Evolutionary conservation across 2,888 invertebrate species (phyloP).

Genomic region (Xestobium rufovillosum): DNA sequence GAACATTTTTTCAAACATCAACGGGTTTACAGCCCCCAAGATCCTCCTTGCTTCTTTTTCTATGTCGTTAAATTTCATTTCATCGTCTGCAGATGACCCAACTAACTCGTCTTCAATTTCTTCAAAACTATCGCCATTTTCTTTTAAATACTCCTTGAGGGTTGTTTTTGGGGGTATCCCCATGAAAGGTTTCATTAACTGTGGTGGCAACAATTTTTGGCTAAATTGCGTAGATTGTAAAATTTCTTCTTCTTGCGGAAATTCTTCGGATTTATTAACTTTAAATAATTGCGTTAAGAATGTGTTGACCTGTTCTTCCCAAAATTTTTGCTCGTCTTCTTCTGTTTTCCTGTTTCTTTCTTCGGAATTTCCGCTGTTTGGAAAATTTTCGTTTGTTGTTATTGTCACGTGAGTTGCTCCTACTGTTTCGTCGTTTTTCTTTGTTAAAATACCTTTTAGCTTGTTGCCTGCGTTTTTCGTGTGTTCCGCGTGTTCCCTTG

Average conservation of each 20-base stretch:
- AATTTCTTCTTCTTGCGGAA: neutral
- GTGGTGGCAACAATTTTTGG: constrained; percentile 19
- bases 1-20: constrained; percentile 27
- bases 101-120: constrained; percentile 8
- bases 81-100: constrained; percentile 2
- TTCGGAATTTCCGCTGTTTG: no score
- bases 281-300: constrained; percentile 13
- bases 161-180: constrained; percentile 10
- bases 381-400: no score
- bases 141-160: neutral
- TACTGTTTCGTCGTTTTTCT: neutral
- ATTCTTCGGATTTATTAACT: constrained; percentile 4
- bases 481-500: no score
- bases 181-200: constrained; percentile 29
- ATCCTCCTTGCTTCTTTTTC: constrained; percentile 17
- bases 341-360: no score
- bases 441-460: neutral
- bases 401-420: no score
- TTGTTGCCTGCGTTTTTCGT: no score
- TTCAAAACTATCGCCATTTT: constrained; percentile 6
- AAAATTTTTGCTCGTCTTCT: neutral
- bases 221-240: neutral
- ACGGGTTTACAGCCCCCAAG: constrained; percentile 26
- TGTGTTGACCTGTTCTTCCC: constrained; percentile 7
- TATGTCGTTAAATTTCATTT: neutral